A percentile compares a stretch with the other conserved stretches of the same genome.
These are phyloP conservation scores for Hemibagrus guttatus DNA, from an alignment of 2,797 vertebrate genomes.

Conservation along the genomic window DNA sequence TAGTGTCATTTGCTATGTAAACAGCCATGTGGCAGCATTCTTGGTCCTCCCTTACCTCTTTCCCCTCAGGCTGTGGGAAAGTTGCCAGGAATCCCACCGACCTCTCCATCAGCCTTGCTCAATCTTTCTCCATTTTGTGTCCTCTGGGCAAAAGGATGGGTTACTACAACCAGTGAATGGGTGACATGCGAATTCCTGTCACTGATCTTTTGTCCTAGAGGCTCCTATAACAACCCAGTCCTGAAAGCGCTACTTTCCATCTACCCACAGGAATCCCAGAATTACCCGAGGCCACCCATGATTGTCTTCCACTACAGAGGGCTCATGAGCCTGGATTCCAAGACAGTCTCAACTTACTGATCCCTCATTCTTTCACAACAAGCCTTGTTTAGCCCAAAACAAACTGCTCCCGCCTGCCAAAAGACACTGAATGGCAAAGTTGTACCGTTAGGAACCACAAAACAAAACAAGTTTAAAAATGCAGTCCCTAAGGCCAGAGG, in stretches of 20 bases:
- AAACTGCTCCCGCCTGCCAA: slow-evolving; percentile 34
- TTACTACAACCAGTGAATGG: slow-evolving; percentile 57
- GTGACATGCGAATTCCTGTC: slow-evolving; percentile 63
- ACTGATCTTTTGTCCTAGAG: slow-evolving; percentile 64
- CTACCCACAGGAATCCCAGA: slow-evolving; percentile 44
- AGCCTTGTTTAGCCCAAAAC: slow-evolving; percentile 60
- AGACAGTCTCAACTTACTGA: slow-evolving; percentile 48
- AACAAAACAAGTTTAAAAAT: slow-evolving; percentile 39
- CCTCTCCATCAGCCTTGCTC: slow-evolving; percentile 29
- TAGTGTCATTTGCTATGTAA: slow-evolving; percentile 30
- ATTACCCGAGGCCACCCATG: slow-evolving; percentile 28
- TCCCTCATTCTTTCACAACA: slow-evolving; percentile 46
- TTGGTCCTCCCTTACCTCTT: slow-evolving; percentile 30
- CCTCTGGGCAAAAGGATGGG: slow-evolving; percentile 51
- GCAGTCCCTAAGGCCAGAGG: slow-evolving; percentile 39
- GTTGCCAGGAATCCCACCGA: slow-evolving; percentile 32
- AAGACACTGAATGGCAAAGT: slow-evolving; percentile 53
- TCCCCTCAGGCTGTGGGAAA: slow-evolving; percentile 47
- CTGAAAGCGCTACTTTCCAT: slow-evolving; percentile 55
- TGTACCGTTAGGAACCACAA: not conserved
- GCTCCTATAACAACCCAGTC: slow-evolving; percentile 58
- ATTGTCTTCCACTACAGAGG: slow-evolving; percentile 30
- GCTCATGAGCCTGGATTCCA: slow-evolving; percentile 32
- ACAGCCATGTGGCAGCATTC: slow-evolving; percentile 21
- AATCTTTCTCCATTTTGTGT: slow-evolving; percentile 34